These are phyloP conservation scores for Bombyx mori DNA, from an alignment of 1,140 invertebrate genomes.

Conservation along the genomic window DNA sequence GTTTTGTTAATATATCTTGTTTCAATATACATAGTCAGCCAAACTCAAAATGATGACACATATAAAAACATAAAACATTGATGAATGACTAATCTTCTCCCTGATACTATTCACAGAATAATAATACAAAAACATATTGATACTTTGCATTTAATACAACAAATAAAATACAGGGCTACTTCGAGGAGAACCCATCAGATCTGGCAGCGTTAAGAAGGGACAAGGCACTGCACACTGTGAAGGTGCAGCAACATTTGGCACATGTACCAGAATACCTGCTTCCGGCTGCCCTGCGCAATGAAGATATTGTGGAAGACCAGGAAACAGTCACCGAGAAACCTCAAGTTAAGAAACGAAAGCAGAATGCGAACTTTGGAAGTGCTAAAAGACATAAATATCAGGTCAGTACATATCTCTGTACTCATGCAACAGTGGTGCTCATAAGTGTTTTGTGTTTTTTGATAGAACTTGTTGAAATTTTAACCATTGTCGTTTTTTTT, in stretches of 20 bases:
- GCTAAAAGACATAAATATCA: slow-evolving; percentile 59
- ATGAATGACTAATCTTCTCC: slow-evolving; percentile 68
- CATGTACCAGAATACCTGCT: slow-evolving; percentile 97
- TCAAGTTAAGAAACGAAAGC: slow-evolving; percentile 39
- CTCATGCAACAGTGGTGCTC: no score
- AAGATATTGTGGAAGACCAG: slow-evolving; percentile 69
- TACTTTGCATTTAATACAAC: background rate
- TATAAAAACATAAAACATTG: slow-evolving; percentile 42
- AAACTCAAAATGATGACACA: slow-evolving; percentile 40
- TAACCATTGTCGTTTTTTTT: no score
- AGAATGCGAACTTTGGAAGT: slow-evolving; percentile 39
- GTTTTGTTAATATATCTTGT: no score
- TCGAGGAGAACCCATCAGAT: slow-evolving; percentile 95
- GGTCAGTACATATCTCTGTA: slow-evolving; percentile 23
- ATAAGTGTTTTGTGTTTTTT: no score
- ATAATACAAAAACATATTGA: background rate
- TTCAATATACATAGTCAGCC: no score
- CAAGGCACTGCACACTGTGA: slow-evolving; percentile 90
- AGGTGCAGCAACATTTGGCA: slow-evolving; percentile 86
- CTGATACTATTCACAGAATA: slow-evolving; percentile 21
- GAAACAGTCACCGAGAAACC: slow-evolving; percentile 15
- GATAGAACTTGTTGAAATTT: no score
- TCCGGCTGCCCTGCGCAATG: slow-evolving; percentile 77
- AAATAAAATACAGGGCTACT: slow-evolving; percentile 79
- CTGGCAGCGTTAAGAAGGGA: slow-evolving; percentile 92